These are phyloP conservation scores for Pseudois nayaur DNA, from an alignment of 2,113 vertebrate genomes.

Conservation along the genomic window DNA sequence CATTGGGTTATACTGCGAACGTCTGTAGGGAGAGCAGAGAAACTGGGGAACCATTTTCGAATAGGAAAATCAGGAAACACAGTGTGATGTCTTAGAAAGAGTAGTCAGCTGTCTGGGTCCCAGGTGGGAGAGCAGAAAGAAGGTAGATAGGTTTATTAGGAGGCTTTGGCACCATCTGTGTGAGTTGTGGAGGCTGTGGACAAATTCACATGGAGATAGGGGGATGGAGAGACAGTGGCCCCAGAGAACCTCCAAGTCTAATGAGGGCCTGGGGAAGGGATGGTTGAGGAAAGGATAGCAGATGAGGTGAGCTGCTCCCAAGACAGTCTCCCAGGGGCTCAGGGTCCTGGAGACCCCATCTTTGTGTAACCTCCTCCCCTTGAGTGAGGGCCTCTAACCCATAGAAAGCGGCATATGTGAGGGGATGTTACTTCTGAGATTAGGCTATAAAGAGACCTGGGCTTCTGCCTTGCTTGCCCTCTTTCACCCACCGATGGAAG, in stretches of 20 bases:
- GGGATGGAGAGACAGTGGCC: not conserved
- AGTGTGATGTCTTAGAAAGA: not conserved
- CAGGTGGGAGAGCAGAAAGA: not conserved
- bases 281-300: too few species aligned
- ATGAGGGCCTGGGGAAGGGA: not conserved
- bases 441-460: not conserved
- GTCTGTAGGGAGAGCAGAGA: not conserved
- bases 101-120: not conserved
- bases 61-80: not conserved
- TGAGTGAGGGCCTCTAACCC: not conserved
- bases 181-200: not conserved
- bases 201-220: not conserved
- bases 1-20: not conserved
- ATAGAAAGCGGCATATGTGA: not conserved
- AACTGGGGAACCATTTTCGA: not conserved
- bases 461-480: not conserved
- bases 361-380: not conserved
- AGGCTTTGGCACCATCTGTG: not conserved
- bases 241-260: not conserved
- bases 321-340: not conserved
- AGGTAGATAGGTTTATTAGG: not conserved
- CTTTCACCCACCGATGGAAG: not conserved
- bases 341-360: not conserved
- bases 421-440: not conserved
- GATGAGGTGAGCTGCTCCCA: not conserved